A percentile compares a stretch with the other conserved stretches of the same genome.
Evolutionary conservation across 2,888 invertebrate species (phyloP).

Genomic region (Catocala nupta): DNA sequence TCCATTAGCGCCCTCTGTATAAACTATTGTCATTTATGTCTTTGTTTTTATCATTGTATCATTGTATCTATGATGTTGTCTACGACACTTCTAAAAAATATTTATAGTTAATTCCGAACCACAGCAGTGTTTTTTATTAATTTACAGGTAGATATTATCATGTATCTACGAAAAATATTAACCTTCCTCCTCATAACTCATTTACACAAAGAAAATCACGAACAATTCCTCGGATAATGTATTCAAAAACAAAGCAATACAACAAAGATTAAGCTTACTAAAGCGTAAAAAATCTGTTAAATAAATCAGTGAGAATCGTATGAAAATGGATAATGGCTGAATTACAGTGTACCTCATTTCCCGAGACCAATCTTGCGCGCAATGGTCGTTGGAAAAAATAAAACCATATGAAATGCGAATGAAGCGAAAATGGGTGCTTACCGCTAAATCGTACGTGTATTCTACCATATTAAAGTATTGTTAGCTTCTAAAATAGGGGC

Average conservation of each 20-base stretch:
- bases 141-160: no score
- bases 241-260: slow-evolving; percentile 18
- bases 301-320: slow-evolving; percentile 48
- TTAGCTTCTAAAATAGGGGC: neutral
- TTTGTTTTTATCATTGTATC: no score
- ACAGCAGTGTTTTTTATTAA: no score
- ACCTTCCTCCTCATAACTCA: no score
- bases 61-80: no score
- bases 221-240: neutral
- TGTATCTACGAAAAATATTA: no score
- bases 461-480: neutral
- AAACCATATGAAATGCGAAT: slow-evolving; percentile 25
- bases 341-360: slow-evolving; percentile 58
- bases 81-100: no score
- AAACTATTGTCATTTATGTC: no score
- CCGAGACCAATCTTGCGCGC: slow-evolving; percentile 39
- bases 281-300: slow-evolving; percentile 40
- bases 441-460: neutral
- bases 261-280: slow-evolving; percentile 34
- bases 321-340: slow-evolving; percentile 57
- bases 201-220: no score
- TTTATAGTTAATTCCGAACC: no score
- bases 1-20: no score
- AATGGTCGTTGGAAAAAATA: slow-evolving; percentile 28
- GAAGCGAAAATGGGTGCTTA: slow-evolving; percentile 19